phyloP scores from a whole-genome alignment of 1,140 invertebrate species.

The Drosophila fuyamai region DNA sequence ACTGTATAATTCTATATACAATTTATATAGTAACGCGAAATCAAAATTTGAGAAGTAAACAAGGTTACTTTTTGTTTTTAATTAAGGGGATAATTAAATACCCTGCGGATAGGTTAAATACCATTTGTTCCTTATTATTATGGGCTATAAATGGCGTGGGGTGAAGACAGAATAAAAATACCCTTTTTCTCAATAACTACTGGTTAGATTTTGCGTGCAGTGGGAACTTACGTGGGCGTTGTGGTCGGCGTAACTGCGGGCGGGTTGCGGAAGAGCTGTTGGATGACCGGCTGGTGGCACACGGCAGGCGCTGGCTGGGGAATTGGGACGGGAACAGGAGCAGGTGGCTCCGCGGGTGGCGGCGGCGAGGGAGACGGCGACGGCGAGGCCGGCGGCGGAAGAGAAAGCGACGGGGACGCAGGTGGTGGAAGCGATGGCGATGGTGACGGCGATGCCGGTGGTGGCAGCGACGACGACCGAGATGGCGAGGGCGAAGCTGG shows the following conservation, averaged over 20 bases:
- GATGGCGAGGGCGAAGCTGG: constrained; percentile 25
- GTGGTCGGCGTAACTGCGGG: constrained; percentile 55
- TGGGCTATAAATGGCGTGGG: too few species aligned
- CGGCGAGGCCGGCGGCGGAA: constrained; percentile 16
- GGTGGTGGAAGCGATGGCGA: constrained; percentile 23
- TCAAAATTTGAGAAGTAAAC: too few species aligned
- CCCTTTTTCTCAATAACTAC: too few species aligned
- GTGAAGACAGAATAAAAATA: too few species aligned
- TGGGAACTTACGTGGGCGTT: constrained; percentile 39
- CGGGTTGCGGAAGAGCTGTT: constrained; percentile 69
- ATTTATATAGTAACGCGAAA: too few species aligned
- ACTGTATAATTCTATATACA: too few species aligned
- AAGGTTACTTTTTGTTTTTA: too few species aligned
- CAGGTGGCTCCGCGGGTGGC: not conserved
- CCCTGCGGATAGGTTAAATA: too few species aligned
- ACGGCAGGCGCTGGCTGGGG: constrained; percentile 17
- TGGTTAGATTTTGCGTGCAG: too few species aligned
- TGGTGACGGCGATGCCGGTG: constrained; percentile 31
- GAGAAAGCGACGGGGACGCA: constrained; percentile 9
- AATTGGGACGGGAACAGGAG: not conserved
- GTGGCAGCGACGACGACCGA: constrained; percentile 8
- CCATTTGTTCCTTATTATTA: too few species aligned
- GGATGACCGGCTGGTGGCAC: constrained; percentile 70
- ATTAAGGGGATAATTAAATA: too few species aligned
- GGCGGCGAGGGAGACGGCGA: constrained; percentile 16